These are phyloP conservation scores for Pyrrhosoma nymphula DNA, from an alignment of 2,888 invertebrate species.

Conservation along the genomic window DNA sequence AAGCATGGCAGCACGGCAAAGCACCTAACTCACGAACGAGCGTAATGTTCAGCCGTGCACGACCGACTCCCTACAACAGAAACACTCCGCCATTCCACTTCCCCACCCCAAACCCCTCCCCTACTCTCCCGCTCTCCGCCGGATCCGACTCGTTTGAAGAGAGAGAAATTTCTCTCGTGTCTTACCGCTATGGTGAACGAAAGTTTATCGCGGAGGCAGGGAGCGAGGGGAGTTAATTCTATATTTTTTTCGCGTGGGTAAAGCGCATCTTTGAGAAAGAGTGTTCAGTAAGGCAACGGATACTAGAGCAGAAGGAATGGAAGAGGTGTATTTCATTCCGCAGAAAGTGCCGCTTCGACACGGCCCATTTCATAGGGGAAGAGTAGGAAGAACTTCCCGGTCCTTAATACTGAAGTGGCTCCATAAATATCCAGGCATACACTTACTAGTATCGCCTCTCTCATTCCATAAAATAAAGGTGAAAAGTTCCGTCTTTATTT, in stretches of 20 bases:
- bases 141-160: not conserved
- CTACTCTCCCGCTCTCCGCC: not conserved
- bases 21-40: slow-evolving; percentile 42
- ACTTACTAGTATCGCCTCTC: too few species aligned
- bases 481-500: too few species aligned
- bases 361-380: not conserved
- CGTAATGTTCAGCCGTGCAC: not conserved
- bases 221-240: not conserved
- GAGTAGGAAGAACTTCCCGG: not conserved
- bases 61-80: not conserved
- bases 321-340: not conserved
- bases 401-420: not conserved
- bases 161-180: not conserved
- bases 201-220: not conserved
- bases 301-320: not conserved
- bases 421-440: not conserved
- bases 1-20: slow-evolving; percentile 2
- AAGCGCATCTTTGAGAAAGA: too few species aligned
- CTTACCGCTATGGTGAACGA: not conserved
- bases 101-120: too few species aligned
- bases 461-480: not conserved
- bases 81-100: too few species aligned
- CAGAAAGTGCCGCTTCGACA: not conserved
- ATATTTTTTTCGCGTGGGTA: not conserved
- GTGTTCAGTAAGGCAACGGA: not conserved